phyloP scores from a whole-genome alignment of 2,113 vertebrate species.

The Bubo bubo region DNA sequence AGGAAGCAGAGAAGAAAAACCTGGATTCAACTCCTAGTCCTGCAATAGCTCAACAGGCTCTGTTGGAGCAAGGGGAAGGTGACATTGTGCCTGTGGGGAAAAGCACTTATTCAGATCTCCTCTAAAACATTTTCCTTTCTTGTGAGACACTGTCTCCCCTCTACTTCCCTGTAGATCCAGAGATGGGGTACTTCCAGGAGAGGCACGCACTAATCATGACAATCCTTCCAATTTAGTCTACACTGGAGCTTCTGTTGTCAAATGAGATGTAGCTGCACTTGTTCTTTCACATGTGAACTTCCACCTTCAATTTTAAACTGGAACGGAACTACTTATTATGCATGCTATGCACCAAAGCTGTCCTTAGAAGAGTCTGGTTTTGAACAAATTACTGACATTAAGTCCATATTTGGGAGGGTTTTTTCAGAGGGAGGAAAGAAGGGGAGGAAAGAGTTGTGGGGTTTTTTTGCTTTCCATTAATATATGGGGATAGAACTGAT shows the following conservation, averaged over 20 bases:
- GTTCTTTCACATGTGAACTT: not conserved
- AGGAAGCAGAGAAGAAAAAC: not conserved
- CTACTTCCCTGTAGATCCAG: not conserved
- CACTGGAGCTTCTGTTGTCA: not conserved
- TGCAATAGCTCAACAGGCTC: not conserved
- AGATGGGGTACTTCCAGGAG: not conserved
- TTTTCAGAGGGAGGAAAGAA: not conserved
- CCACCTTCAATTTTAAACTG: not conserved
- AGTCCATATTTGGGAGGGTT: not conserved
- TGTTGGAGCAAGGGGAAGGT: rapidly evolving
- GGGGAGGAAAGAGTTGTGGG: not conserved
- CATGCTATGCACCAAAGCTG: not conserved
- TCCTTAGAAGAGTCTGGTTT: not conserved
- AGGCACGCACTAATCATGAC: not conserved
- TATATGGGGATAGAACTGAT: not conserved
- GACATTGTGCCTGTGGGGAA: not conserved
- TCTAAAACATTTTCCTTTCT: not conserved
- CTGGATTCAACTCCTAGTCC: not conserved
- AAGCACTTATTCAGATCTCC: not conserved
- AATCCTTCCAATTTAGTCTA: not conserved
- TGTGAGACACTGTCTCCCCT: not conserved
- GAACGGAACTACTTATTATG: not conserved
- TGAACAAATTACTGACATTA: not conserved
- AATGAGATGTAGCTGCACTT: not conserved
- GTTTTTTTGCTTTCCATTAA: not conserved